Base-by-base conservation (phyloP, 2,797 vertebrate genomes). In the Ptychobarbus kaznakovi region DNA sequence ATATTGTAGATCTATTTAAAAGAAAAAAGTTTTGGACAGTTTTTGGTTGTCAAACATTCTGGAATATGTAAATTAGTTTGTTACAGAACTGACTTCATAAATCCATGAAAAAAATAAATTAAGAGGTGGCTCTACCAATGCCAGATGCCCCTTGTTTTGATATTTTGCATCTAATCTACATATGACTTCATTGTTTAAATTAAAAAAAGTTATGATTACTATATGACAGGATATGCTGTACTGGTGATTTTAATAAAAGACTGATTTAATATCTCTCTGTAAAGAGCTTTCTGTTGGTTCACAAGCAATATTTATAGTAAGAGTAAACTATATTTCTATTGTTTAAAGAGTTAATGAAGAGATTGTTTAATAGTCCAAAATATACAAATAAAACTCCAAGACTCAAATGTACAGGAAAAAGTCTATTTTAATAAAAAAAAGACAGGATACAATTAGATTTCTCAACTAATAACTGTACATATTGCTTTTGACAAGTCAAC, bases 361-460 rank as follows among this genome's bases (percentile, higher is more conserved):
- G 13, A 40, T 20, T 6, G 3, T 25, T 46, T 20, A 15, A 51
- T 13, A 35, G 32, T 35, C 44, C 46, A 65, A 68, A 42, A 16
- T 16, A 66, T 16, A 63, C 1, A 38, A 0, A 79, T 4, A 32
- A 46, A 73, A 4, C 9, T n/a, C 13, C 7, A 18, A 35, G 12
- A 69, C 66, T 44, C 13, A 38, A 46, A 78, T 28, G 18, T 40
- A 63, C 13, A 20, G 68, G 53, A 44, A 58, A 46, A 28, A n/a
- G 6, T 80, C 70, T 74, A 81, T 83, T 90, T 88, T 70, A 87
- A 88, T 89, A 83, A 70, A 86, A 25, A 25, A 61, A 87, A 28
- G 61, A 65, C 77, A 66, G 63, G 40, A 32, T 76, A 46, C 40
- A 80, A n/a, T 69, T 78, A 12, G 35, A 69, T 68, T 79, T 79